Conservation (phyloP, 2,113 vertebrate species). For the Antigone vipio region DNA sequence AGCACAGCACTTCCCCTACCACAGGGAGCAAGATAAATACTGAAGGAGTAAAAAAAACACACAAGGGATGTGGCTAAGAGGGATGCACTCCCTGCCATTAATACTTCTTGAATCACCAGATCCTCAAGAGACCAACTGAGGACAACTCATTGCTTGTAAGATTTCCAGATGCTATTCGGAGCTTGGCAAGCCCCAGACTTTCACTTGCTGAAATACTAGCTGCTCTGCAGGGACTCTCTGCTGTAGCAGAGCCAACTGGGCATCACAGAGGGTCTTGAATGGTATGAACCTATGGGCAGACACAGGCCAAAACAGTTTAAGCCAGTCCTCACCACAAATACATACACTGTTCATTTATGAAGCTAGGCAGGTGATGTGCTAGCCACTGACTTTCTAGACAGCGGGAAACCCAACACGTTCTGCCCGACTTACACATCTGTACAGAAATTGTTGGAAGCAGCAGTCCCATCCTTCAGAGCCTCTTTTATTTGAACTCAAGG, state of each 20-base stretch:
- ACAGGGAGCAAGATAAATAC: neutral
- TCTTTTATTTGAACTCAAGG: neutral
- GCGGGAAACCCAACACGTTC: neutral
- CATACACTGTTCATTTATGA: neutral
- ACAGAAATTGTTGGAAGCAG: neutral
- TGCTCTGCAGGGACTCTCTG: neutral
- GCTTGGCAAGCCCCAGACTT: neutral
- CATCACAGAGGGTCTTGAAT: neutral
- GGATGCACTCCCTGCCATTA: neutral
- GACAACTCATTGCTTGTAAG: neutral
- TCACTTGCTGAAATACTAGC: neutral
- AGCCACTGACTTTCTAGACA: neutral
- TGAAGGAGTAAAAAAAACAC: neutral
- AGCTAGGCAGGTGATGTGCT: neutral
- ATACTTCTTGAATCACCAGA: neutral
- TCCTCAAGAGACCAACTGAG: neutral
- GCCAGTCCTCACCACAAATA: neutral
- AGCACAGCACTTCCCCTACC: neutral
- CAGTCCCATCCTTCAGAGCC: neutral
- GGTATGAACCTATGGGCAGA: rapidly evolving
- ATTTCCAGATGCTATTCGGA: neutral
- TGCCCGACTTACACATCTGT: neutral
- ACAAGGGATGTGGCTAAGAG: neutral
- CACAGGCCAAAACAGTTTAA: neutral
- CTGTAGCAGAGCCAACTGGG: neutral